Evolutionary conservation across 1,140 invertebrate genomes (phyloP), one percentile per base, ranked within the genome.

Genomic region (Eupristina koningsbergeri): DNA sequence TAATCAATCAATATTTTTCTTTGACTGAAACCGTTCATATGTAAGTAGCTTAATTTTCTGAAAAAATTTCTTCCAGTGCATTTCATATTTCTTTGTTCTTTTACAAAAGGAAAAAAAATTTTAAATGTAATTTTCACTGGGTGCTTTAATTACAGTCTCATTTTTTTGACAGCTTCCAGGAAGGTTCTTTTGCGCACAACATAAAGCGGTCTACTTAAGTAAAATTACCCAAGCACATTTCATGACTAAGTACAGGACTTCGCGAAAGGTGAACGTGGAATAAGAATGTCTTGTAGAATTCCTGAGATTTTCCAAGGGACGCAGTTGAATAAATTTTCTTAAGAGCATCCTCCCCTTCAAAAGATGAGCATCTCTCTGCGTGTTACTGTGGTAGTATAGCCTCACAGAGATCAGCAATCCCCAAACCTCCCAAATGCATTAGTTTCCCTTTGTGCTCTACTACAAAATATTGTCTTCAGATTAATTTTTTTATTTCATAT

Each of bases 271-370:
- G 69, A 47, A 41, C 26, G 69, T 50, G 61, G 81, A 77, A 77
- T 82, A 77, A 77, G 58, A 83, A 77, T 69, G 81, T 77, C 61
- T 36, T 36, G 74, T 29, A 61, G 64, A 63, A 74, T 73, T 47
- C 36, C 64, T 71, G 47, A 67, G 64, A 71, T 83, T 73, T 78
- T 83, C 75, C 76, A 22, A 63, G 53, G 67, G 82, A 79, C 64
- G 76, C 76, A 79, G 82, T 79, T 83, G 75, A 83, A 83, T 83
- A 83, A 78, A 83, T 83, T 83, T 78, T 47, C 82, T 73, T 73
- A 63, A 71, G 67, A 79, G 67, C 82, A 69, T 71, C 75, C 53
- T 31, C 67, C 53, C 82, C 67, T 74, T 83, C 76, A 45, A 78
- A 77, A 83, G 67, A 63, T 83, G 81, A 83, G 58, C 61, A 58